Evolutionary conservation across 2,888 invertebrate genomes (phyloP), one percentile per base, ranked within the genome.

Genomic region (Sicus ferrugineus): DNA sequence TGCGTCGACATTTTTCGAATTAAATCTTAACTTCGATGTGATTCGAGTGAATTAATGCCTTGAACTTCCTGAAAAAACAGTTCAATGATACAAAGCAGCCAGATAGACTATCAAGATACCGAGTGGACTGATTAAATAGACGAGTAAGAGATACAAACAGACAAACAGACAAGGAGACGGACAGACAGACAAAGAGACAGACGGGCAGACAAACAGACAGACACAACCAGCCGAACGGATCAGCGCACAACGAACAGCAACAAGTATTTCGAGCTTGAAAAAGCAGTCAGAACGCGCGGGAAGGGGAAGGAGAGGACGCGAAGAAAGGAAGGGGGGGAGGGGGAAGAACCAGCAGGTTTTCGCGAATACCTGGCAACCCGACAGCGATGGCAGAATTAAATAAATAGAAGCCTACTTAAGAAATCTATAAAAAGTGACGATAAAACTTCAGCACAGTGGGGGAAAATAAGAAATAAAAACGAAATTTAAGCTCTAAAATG

Each of bases 21-120:
- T 61, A 23, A 14, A 26, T 62, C n/a, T 28, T 48, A 78, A 78
- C 77, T 77, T 78, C 79, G 79, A 80, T 76, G 77, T 76, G 79
- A 78, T 81, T 79, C 82, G 81, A 79, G 79, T 82, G 80, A 82
- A 79, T 80, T 80, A 82, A 81, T 77, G 79, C 81, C 81, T 82
- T 81, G 82, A 82, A 81, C 81, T 81, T 81, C 81, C 81, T 80
- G 77, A 79, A 74, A 74, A 72, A 78, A 42, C 42, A 42, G 42
- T n/a, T 4, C 4, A 9, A 42, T 42, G 42, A 1, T 14, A 42
- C n/a, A n/a, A n/a, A n/a, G n/a, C n/a, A n/a, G n/a, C n/a, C n/a
- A n/a, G n/a, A n/a, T n/a, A n/a, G n/a, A n/a, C n/a, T n/a, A n/a
- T n/a, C n/a, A n/a, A n/a, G n/a, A n/a, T n/a, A n/a, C n/a, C n/a